Conservation (phyloP, 2,113 vertebrate genomes). For the Dipodomys ordii region DNA sequence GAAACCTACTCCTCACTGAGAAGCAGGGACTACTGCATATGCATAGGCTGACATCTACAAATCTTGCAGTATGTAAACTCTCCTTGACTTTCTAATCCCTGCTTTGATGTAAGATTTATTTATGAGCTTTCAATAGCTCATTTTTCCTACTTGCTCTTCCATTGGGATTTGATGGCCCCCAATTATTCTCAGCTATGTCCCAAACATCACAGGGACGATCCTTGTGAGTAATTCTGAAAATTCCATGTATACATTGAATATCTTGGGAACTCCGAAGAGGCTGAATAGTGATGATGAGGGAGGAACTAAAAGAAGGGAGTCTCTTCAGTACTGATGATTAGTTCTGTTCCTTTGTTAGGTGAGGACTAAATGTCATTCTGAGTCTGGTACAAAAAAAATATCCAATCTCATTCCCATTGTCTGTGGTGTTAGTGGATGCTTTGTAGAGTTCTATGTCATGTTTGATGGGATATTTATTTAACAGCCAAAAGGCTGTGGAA, state of each 20-base stretch:
- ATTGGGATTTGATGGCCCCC: neutral
- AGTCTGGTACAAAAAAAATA: neutral
- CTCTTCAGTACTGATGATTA: neutral
- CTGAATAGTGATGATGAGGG: neutral
- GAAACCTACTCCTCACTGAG: neutral
- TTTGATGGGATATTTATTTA: slow-evolving; percentile 34
- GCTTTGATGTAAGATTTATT: neutral
- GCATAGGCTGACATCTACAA: neutral
- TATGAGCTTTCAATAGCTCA: neutral
- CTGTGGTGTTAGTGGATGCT: neutral
- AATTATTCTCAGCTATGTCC: neutral
- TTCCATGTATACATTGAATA: neutral
- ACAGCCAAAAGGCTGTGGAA: neutral
- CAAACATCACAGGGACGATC: neutral
- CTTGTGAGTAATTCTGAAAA: neutral
- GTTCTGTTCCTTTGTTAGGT: neutral
- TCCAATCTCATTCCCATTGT: neutral
- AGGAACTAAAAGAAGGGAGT: neutral
- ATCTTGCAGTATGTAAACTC: neutral
- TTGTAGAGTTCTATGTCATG: neutral
- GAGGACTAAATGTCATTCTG: neutral
- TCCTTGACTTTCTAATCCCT: neutral
- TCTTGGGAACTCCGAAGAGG: neutral
- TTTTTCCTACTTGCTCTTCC: neutral
- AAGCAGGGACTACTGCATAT: neutral